These are phyloP conservation scores for Passer domesticus DNA, from an alignment of 2,113 vertebrate species.

Conservation along the genomic window DNA sequence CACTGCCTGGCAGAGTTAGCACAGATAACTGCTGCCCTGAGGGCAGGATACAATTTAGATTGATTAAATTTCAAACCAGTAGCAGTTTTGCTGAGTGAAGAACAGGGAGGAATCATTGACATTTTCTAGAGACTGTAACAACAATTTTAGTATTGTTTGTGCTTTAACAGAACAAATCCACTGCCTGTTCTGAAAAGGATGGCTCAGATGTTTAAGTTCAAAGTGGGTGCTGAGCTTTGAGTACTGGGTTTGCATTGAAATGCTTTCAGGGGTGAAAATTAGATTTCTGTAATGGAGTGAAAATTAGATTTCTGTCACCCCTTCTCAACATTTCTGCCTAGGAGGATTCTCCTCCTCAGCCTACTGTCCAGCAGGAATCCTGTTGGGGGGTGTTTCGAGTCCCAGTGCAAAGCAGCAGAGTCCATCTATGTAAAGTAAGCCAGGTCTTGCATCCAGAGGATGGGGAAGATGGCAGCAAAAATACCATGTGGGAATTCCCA, in stretches of 20 bases:
- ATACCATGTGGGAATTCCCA: neutral
- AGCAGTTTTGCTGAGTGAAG: neutral
- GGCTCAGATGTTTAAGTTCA: neutral
- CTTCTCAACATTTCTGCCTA: neutral
- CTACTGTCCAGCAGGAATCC: neutral
- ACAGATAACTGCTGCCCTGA: neutral
- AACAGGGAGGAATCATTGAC: neutral
- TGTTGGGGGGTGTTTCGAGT: neutral
- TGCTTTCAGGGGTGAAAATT: neutral
- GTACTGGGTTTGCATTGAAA: rapidly evolving
- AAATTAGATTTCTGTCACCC: neutral
- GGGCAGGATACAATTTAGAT: neutral
- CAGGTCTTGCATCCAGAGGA: neutral
- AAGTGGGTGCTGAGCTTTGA: neutral
- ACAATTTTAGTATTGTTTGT: neutral
- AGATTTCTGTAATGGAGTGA: neutral
- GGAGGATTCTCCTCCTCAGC: neutral
- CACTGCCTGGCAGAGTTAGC: neutral
- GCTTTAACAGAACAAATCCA: neutral
- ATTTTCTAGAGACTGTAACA: neutral
- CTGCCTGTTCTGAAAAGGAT: neutral
- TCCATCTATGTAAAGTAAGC: rapidly evolving
- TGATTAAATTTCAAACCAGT: neutral
- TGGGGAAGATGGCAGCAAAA: neutral
- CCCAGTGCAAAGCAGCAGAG: neutral